Evolutionary conservation across 2,113 vertebrate species (phyloP).

Genomic region (Mirounga angustirostris): DNA sequence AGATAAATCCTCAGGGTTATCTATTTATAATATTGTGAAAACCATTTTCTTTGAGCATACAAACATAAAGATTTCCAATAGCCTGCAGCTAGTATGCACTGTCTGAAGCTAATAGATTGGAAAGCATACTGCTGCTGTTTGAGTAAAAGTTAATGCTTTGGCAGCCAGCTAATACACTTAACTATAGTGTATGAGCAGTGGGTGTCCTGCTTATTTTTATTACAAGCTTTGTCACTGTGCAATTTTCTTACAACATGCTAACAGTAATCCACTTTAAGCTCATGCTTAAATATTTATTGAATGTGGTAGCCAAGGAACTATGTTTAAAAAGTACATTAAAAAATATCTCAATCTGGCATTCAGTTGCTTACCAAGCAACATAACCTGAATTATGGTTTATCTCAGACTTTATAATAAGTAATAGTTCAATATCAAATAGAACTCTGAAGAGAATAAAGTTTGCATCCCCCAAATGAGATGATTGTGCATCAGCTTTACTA

Average conservation of each 20-base stretch:
- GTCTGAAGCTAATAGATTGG: slow-evolving; percentile 84
- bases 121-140: slow-evolving; percentile 81
- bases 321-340: slow-evolving; percentile 66
- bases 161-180: slow-evolving; percentile 85
- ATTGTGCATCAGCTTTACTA: not conserved
- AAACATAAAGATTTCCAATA: slow-evolving; percentile 81
- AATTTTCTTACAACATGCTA: slow-evolving; percentile 85
- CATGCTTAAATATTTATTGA: slow-evolving; percentile 85
- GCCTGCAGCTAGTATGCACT: slow-evolving; percentile 80
- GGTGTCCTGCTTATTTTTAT: slow-evolving; percentile 88
- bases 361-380: slow-evolving; percentile 33
- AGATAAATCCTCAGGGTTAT: slow-evolving; percentile 74
- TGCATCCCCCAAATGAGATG: not conserved
- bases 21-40: slow-evolving; percentile 81
- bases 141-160: slow-evolving; percentile 86
- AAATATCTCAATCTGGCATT: slow-evolving; percentile 21
- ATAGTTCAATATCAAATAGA: not conserved
- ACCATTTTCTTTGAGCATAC: slow-evolving; percentile 77
- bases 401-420: slow-evolving; percentile 47
- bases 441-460: slow-evolving; percentile 66
- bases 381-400: slow-evolving; percentile 56
- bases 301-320: slow-evolving; percentile 79
- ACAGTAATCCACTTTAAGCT: slow-evolving; percentile 85
- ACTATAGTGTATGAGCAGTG: slow-evolving; percentile 83
- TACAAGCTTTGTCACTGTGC: slow-evolving; percentile 81